phyloP scores from a whole-genome alignment of 2,888 invertebrate genomes.

The Homarus gammarus region DNA sequence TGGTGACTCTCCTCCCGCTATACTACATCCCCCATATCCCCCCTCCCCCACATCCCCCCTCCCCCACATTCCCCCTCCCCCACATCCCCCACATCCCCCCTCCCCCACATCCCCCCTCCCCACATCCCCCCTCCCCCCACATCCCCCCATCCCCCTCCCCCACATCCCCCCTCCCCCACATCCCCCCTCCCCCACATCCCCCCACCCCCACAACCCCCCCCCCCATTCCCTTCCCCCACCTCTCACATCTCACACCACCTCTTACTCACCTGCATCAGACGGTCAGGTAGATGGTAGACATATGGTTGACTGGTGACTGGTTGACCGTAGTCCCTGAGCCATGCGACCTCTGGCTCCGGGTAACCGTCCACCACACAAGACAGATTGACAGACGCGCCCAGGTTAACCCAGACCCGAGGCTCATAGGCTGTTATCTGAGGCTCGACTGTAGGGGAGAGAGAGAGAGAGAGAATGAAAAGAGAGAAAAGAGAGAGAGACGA shows the following conservation, averaged over 20 bases:
- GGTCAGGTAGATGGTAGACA: constrained; percentile 26
- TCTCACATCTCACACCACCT: no score
- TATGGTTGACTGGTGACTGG: constrained; percentile 19
- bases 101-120: background rate
- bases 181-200: no score
- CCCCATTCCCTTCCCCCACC: no score
- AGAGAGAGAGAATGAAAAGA: constrained; percentile 14
- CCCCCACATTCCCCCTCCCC: no score
- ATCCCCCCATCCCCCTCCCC: background rate
- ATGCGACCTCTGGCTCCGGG: constrained; percentile 29
- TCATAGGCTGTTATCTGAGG: constrained; percentile 27
- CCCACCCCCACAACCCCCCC: no score
- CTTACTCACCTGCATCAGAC: background rate
- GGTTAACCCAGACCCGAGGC: constrained; percentile 10
- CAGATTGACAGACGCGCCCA: constrained; percentile 36
- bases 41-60: no score
- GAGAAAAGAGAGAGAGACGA: constrained; percentile 40
- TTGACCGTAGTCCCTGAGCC: constrained; percentile 28
- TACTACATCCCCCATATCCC: no score
- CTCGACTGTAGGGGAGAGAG: constrained; percentile 30
- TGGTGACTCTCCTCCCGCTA: background rate
- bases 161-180: background rate
- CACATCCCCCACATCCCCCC: no score
- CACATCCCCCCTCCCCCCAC: no score
- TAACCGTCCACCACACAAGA: constrained; percentile 47